Evolutionary conservation across 2,113 vertebrate species (phyloP), one percentile per base, ranked within the genome.

Genomic region (Oncorhynchus keta): DNA sequence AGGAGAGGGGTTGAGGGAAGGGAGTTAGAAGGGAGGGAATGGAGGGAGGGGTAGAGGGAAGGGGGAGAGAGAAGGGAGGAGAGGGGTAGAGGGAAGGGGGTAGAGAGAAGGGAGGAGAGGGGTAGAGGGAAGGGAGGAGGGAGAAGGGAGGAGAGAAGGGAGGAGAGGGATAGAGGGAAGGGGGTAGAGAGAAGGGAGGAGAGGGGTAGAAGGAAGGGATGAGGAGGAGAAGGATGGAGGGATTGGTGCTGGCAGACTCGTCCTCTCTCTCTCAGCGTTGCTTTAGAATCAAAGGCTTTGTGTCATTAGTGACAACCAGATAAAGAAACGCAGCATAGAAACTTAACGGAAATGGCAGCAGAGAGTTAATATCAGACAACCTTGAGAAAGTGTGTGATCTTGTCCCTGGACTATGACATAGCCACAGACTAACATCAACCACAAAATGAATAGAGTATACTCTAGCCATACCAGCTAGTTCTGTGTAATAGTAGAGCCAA

Each of bases 211-310:
- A 20, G 18, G 13, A 68, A 30, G 75, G 26, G 26, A 68, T 32
- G 30, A 32, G 5, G 30, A 69, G 65, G 74, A 68, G 32, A 7
- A 9, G 39, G 55, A 57, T 20, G 55, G 16, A 57, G 55, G 75
- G 64, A 64, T 55, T 55, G 51, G 51, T 55, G 51, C 51, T 55
- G 51, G 30, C 59, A 66, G 72, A 71, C 64, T 85, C 72, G 72
- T 69, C 14, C 30, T 81, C 28, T 13, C 12, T 69, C 55, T 51
- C 18, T 64, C 69, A 76, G 81, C 7, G n/a, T 78, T 85, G 87
- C 87, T 86, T 86, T 86, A 76, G 76, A 90, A 82, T 91, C 85
- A 90, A 87, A 89, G 83, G 87, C 83, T 81, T 84, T 86, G 84
- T 82, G 83, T 86, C 87, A 90, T 90, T 89, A 85, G 84, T 72